These are phyloP conservation scores for Clytia hemisphaerica DNA, from an alignment of 30 jellyfish, hydroid and myxozoan species.

Conservation along the genomic window DNA sequence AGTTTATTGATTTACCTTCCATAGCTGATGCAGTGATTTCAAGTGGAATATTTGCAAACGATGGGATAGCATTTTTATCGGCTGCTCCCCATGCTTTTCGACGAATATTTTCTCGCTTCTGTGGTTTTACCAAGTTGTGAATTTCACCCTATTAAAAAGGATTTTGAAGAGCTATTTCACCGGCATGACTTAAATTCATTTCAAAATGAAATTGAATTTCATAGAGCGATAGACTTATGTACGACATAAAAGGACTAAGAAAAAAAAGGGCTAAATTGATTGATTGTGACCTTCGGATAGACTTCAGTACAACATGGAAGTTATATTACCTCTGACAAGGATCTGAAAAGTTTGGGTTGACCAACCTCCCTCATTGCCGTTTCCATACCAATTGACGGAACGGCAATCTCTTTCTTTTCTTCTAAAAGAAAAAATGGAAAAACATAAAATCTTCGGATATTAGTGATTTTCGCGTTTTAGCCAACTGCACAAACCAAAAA, in stretches of 20 bases:
- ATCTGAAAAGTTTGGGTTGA: conserved; percentile 61
- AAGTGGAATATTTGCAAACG: conserved; percentile 45
- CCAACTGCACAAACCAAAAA: too few species aligned
- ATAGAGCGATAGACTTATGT: too few species aligned
- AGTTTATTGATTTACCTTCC: conserved; percentile 55
- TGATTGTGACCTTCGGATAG: too few species aligned
- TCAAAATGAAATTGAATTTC: too few species aligned
- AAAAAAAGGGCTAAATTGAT: too few species aligned
- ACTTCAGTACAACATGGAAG: too few species aligned
- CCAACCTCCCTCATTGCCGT: conserved; percentile 84
- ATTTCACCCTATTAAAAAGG: conserved; percentile 52
- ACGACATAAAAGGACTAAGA: too few species aligned
- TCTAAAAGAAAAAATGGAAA: neutral
- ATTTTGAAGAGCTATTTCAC: neutral
- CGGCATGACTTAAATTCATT: neutral
- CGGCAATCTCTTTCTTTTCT: conserved; percentile 7
- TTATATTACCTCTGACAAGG: conserved; percentile 79
- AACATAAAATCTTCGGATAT: too few species aligned
- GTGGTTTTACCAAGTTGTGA: conserved; percentile 32
- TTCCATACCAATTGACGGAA: conserved; percentile 74
- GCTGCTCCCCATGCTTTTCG: conserved; percentile 70
- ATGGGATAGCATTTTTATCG: conserved; percentile 44
- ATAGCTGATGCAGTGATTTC: conserved; percentile 86
- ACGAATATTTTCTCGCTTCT: conserved; percentile 31
- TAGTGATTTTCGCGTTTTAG: too few species aligned